These are phyloP conservation scores for Chaenogobius annularis DNA, from an alignment of 2,113 vertebrate genomes.

Conservation along the genomic window DNA sequence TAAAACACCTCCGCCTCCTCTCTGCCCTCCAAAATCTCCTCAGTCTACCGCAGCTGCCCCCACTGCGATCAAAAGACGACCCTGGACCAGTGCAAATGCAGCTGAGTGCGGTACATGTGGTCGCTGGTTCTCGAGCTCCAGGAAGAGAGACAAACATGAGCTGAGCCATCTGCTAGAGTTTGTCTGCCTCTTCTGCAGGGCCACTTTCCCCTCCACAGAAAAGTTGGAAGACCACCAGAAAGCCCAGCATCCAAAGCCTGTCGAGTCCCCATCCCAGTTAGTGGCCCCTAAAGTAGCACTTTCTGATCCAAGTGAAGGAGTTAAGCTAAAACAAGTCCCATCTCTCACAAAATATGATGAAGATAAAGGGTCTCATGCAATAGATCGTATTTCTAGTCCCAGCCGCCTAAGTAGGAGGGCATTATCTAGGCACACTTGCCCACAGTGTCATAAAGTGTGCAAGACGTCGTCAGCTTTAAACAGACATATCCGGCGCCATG, in stretches of 20 bases:
- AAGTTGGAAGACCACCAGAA: constrained; percentile 81
- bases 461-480: constrained; percentile 86
- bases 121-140: constrained; percentile 81
- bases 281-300: constrained; percentile 41
- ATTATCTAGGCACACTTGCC: constrained; percentile 81
- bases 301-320: constrained; percentile 36
- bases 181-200: constrained; percentile 76
- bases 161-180: constrained; percentile 83
- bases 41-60: constrained; percentile 58
- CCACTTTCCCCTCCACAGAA: constrained; percentile 76
- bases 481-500: constrained; percentile 84
- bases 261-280: constrained; percentile 43
- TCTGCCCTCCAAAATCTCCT: constrained; percentile 57
- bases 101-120: constrained; percentile 84
- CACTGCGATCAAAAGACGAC: constrained; percentile 57
- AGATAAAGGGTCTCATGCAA: constrained; percentile 42
- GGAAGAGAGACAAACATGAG: constrained; percentile 86
- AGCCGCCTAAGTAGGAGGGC: constrained; percentile 80
- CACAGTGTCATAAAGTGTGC: constrained; percentile 86
- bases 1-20: constrained; percentile 41
- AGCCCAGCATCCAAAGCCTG: constrained; percentile 72
- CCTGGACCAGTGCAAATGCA: constrained; percentile 75
- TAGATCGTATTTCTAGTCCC: constrained; percentile 49
- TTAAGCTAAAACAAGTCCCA: constrained; percentile 40
- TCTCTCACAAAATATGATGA: constrained; percentile 56